These are phyloP conservation scores for Micromesistius poutassou DNA, from an alignment of 2,797 vertebrate species.

Conservation along the genomic window DNA sequence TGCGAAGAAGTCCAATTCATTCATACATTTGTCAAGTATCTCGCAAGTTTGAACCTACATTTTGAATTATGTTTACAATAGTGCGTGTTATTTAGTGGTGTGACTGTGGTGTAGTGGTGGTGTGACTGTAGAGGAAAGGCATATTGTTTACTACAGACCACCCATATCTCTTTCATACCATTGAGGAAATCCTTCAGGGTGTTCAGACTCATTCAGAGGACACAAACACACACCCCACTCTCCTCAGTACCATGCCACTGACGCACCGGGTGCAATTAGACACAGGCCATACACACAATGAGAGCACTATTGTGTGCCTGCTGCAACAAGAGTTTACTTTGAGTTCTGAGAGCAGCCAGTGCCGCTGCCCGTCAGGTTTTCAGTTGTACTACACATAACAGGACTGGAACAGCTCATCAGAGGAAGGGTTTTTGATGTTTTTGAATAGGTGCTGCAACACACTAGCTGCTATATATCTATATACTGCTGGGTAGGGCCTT, in stretches of 20 bases:
- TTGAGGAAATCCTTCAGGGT: conserved; percentile 51
- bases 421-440: too few species aligned
- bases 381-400: background rate
- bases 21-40: conserved; percentile 37
- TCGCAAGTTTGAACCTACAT: background rate
- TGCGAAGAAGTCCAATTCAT: conserved; percentile 37
- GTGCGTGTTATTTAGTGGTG: conserved; percentile 11
- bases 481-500: too few species aligned
- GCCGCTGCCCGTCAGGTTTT: conserved; percentile 21
- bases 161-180: conserved; percentile 44
- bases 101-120: background rate
- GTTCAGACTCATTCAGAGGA: too few species aligned
- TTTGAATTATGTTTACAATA: conserved; percentile 4
- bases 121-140: conserved; percentile 21
- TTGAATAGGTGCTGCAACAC: background rate
- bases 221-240: conserved; percentile 30
- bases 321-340: conserved; percentile 60
- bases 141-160: conserved; percentile 44
- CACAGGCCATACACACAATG: conserved; percentile 36
- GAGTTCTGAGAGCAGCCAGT: conserved; percentile 35
- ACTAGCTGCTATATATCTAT: background rate
- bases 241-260: conserved; percentile 27
- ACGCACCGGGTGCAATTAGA: conserved; percentile 29
- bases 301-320: conserved; percentile 47
- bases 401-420: background rate